Percentiles rank a stretch among this genome's conserved stretches.
These are phyloP conservation scores for Dolichoris vasculosae DNA, from an alignment of 1,140 invertebrate genomes.

Conservation along the genomic window DNA sequence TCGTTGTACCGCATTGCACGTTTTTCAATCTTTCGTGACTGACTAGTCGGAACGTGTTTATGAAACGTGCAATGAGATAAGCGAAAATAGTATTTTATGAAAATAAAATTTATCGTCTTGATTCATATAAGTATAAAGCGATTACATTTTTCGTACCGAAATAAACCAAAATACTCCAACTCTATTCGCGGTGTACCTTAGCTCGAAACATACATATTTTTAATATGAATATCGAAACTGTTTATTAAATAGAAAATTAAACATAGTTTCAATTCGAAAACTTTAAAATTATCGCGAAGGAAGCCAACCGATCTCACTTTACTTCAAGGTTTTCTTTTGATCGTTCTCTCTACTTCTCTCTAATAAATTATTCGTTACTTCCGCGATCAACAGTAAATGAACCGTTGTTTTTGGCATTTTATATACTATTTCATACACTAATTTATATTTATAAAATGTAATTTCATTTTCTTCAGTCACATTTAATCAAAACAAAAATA, in stretches of 20 bases:
- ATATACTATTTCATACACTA: not conserved
- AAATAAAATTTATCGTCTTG: too few species aligned
- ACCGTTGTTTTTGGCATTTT: not conserved
- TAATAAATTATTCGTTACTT: slow-evolving; percentile 2
- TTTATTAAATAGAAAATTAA: not conserved
- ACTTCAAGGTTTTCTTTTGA: not conserved
- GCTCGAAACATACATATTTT: not conserved
- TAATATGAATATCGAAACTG: not conserved
- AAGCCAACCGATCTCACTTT: not conserved
- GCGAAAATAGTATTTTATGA: too few species aligned
- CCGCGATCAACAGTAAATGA: not conserved
- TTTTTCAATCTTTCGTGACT: too few species aligned
- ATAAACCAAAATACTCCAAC: not conserved
- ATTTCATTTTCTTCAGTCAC: not conserved
- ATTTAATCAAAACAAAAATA: not conserved
- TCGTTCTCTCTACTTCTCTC: not conserved
- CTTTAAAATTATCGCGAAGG: not conserved
- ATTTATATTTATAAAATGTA: not conserved
- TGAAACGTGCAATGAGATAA: too few species aligned
- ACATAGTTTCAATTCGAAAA: not conserved
- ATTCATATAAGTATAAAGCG: too few species aligned
- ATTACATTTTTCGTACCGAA: too few species aligned
- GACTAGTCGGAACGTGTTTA: too few species aligned
- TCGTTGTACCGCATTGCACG: too few species aligned
- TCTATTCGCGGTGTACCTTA: not conserved